These are phyloP conservation scores for Aricia artaxerxes DNA, from an alignment of 2,888 invertebrate species.

Conservation along the genomic window DNA sequence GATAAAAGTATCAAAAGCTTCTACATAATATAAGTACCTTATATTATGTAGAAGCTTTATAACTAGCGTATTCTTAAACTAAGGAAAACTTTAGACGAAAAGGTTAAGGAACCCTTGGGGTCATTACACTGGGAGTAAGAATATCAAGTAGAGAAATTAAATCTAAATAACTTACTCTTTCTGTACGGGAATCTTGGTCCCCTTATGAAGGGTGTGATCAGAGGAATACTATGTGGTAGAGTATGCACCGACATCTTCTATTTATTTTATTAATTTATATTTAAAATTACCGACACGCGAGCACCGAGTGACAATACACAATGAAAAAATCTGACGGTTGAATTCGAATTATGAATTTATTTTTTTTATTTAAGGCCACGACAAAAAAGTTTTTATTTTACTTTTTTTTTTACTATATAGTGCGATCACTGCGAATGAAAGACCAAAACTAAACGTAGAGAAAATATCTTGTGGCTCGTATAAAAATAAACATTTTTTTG, in stretches of 20 bases:
- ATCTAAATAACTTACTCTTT: conserved; percentile 66
- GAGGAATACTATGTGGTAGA: conserved; percentile 72
- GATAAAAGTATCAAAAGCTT: not conserved
- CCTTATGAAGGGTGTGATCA: conserved; percentile 74
- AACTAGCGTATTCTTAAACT: not conserved
- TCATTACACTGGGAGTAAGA: conserved; percentile 33
- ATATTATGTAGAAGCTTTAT: not conserved
- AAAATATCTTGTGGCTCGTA: conserved; percentile 4
- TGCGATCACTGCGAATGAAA: conserved; percentile 30
- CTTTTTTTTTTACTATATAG: conserved; percentile 36
- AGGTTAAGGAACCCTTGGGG: conserved; percentile 31
- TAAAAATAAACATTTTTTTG: conserved; percentile 27
- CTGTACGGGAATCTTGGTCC: conserved; percentile 76
- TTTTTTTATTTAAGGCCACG: conserved; percentile 27
- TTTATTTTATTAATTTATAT: conserved; percentile 40
- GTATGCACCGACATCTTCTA: conserved; percentile 73
- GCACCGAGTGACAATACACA: conserved; percentile 52
- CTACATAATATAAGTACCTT: too few relatives aligned
- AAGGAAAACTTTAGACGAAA: not conserved
- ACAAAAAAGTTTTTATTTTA: conserved; percentile 44
- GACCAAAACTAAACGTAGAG: conserved; percentile 25
- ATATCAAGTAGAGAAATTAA: conserved; percentile 1
- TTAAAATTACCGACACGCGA: conserved; percentile 51
- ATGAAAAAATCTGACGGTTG: conserved; percentile 67
- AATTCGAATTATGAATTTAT: conserved; percentile 57